Evolutionary conservation across 2,797 vertebrate species (phyloP).

Genomic region (Crenuchus spilurus): DNA sequence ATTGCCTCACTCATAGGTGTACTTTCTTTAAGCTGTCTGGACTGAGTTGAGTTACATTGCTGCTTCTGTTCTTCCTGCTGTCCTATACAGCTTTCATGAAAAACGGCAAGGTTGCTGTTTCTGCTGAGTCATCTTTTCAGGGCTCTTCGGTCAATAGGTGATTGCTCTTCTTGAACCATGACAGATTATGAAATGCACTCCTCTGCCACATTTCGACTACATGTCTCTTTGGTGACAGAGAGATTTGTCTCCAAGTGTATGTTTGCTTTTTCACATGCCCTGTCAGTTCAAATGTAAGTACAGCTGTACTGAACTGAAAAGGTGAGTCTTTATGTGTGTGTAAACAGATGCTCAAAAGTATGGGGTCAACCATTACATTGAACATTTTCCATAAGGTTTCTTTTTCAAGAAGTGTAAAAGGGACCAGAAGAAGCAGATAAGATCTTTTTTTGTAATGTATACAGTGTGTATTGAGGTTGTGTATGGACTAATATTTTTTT

Average conservation of each 20-base stretch:
- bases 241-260: not conserved
- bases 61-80: slow-evolving; percentile 24
- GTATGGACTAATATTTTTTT: no score
- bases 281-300: no score
- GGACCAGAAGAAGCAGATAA: not conserved
- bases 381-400: no score
- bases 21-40: slow-evolving; percentile 11
- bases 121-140: slow-evolving; percentile 16
- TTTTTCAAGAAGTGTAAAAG: no score
- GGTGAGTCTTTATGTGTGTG: no score
- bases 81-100: slow-evolving; percentile 21
- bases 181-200: not conserved
- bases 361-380: no score
- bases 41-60: slow-evolving; percentile 30
- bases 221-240: not conserved
- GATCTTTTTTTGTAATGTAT: no score
- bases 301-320: no score
- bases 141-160: not conserved
- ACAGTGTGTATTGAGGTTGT: no score
- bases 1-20: not conserved
- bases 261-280: not conserved
- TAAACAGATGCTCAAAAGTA: no score
- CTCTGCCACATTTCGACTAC: not conserved
- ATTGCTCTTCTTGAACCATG: not conserved
- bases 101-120: no score